Base-by-base conservation (phyloP, 2,113 vertebrate species). In the Triplophysa tibetana region DNA sequence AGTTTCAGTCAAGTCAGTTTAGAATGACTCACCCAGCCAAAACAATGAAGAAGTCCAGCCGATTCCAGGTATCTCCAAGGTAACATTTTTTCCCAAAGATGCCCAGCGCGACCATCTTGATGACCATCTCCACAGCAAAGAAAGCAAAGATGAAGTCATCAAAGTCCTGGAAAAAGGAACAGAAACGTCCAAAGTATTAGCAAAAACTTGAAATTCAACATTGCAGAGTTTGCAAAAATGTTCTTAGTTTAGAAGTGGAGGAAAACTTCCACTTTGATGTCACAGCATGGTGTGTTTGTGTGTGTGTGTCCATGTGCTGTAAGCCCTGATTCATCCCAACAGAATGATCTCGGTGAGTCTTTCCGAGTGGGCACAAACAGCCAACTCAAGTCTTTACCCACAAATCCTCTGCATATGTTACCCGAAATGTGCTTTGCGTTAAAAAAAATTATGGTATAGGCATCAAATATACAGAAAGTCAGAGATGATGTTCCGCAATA, bases 131-230 rank as follows among this genome's bases (percentile, higher is more conserved):
- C 89, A 99, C 94, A 0, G 98, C 98, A 38, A 99, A 99, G 93
- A 99, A 99, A 56, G 96, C 96, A 88, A 99, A 99, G 94, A 99
- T 99, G 93, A 99, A 99, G 91, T 99, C 95, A 8, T 99, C 98
- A 2, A 99, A 99, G 86, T 95, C 94, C 98, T 99, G 24, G 43
- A 38, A 74, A n/a, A 68, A 29, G 67, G 58, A 16, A 24, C 6
- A 80, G 23, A 68, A 23, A 26, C 3, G 67, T 50, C 8, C 4
- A 4, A 45, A 65, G 19, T 48, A 41, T 81, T 68, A 84, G 41
- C 29, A 68, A 75, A 75, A 48, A 45, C 10, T 45, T 2, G 11
- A 11, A 43, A 43, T 11, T 9, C 43, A 58, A 60, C 19, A 24
- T 13, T 41, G 41, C 77, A 79, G 19, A 58, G 14, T 54, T 43